Base-by-base conservation (phyloP, 2,113 vertebrate genomes). In the Phodopus roborovskii region DNA sequence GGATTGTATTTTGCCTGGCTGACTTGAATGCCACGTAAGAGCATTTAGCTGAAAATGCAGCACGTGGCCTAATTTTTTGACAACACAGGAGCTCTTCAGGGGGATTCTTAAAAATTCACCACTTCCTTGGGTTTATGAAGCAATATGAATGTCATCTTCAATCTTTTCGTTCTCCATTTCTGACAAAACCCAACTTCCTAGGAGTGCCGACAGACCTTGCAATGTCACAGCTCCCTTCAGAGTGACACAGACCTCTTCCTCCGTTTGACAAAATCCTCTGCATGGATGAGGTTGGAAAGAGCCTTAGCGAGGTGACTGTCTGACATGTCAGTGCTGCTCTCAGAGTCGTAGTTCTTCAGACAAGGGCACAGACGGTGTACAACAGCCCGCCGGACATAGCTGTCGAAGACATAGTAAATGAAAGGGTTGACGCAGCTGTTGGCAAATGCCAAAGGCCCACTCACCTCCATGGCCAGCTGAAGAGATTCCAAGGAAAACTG, bases 381-480 rank as follows among this genome's bases (percentile, higher is more conserved):
- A 53, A 98, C 96, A 58, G 98, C 98, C 94, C 97, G 92, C 75
- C 96, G 97, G 88, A 98, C 98, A 48, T 98, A 98, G 91, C 96
- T 97, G 92, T 99, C 98, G 85, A 98, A 99, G 82, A 84, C 95
- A 20, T 98, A 98, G 94, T 99, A 99, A 94, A 99, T 98, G 56
- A 99, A 96, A 64, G 99, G 99, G 81, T 99, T 99, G 94, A 98
- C 92, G 64, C 99, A 99, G 95, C 99, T 99, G 36, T 99, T 98
- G 92, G 98, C 98, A 95, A 99, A 99, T 48, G 98, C 99, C 48
- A 99, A 97, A 26, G 98, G 98, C 28, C 98, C 98, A 83, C 97
- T 98, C 97, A 98, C 97, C 91, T 98, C 85, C 68, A 99, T 98
- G 66, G 98, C 98, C 78, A 93, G 22, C 68, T 97, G 91, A 50